phyloP scores from a whole-genome alignment of 2,113 vertebrate species.

The Brachyhypopomus gauderio region DNA sequence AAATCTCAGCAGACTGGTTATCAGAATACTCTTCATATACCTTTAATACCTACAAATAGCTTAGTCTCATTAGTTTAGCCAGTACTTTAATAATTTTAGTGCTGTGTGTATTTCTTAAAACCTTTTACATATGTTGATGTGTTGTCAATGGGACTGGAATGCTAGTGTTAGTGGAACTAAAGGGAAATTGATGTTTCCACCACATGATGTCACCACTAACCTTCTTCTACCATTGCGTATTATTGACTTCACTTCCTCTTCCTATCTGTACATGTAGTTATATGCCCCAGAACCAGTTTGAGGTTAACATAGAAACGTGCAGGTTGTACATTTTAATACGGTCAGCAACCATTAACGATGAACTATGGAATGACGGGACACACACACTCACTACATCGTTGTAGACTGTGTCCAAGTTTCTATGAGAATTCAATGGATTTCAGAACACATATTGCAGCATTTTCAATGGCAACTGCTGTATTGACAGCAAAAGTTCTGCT shows the following conservation, averaged over 20 bases:
- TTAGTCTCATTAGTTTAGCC: constrained; percentile 36
- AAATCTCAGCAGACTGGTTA: constrained; percentile 11
- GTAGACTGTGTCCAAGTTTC: neutral
- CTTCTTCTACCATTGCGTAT: neutral
- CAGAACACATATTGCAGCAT: neutral
- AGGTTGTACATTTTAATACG: neutral
- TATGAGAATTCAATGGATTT: too few relatives aligned
- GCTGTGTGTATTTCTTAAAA: constrained; percentile 31
- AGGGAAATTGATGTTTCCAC: constrained; percentile 22
- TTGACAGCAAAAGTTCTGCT: neutral
- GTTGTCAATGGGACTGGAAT: neutral
- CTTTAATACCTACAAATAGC: constrained; percentile 29
- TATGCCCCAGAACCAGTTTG: neutral
- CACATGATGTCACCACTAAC: constrained; percentile 53
- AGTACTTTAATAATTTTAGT: constrained; percentile 12
- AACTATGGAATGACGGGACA: neutral
- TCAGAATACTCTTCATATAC: constrained; percentile 24
- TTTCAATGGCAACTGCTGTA: neutral
- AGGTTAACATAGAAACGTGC: neutral
- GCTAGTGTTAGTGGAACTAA: neutral
- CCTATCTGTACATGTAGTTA: too few relatives aligned
- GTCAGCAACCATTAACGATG: neutral
- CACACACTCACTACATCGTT: neutral
- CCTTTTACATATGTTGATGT: constrained; percentile 42
- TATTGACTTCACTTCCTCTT: neutral